Evolutionary conservation across 2,797 vertebrate species (phyloP).

Genomic region (Otolemur crassicaudatus): DNA sequence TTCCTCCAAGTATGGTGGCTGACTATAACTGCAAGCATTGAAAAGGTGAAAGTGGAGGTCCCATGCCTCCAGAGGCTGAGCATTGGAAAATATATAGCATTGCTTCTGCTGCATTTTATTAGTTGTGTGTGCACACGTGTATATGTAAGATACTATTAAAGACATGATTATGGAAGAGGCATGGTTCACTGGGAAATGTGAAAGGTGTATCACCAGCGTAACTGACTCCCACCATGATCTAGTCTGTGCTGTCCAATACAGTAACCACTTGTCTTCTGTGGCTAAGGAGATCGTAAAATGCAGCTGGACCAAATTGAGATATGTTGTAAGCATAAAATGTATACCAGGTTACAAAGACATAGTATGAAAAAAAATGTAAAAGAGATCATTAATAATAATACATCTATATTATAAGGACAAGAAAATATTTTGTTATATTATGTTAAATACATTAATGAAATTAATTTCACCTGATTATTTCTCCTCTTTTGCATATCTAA

Average conservation of each 20-base stretch:
- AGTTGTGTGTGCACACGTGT: background rate
- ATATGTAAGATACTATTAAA: background rate
- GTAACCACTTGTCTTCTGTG: background rate
- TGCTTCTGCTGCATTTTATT: background rate
- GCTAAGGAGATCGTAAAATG: background rate
- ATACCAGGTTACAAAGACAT: background rate
- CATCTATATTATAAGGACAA: background rate
- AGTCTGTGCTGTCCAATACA: background rate
- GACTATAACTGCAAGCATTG: background rate
- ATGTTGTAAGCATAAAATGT: rapidly evolving
- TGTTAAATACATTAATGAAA: background rate
- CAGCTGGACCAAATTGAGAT: background rate
- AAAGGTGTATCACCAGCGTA: background rate
- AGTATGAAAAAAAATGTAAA: background rate
- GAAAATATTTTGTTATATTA: background rate
- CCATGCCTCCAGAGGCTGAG: background rate
- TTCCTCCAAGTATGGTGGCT: background rate
- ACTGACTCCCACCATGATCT: background rate
- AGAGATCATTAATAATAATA: background rate
- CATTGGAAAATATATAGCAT: background rate
- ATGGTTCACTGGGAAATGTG: background rate
- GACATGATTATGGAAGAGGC: background rate
- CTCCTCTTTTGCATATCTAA: background rate
- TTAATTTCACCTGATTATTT: background rate
- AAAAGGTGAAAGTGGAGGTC: background rate